Base-by-base conservation (phyloP, 2,797 vertebrate species). In the Dendrocincla tyrannina region DNA sequence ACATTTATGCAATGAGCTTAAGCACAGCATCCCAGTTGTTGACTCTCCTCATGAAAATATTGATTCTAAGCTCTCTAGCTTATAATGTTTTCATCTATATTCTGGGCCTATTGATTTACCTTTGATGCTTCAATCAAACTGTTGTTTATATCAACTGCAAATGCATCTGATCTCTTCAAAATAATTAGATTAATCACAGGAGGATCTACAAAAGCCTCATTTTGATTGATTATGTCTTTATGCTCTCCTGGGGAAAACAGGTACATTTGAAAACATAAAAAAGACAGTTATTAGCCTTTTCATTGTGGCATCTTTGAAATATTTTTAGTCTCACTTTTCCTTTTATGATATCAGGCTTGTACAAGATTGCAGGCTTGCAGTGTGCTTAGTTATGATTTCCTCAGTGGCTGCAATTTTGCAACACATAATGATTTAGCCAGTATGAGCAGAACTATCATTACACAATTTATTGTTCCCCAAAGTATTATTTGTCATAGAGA, bases 21-120 rank as follows among this genome's bases (percentile, higher is more conserved):
- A 95, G 76, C 70, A 53, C 37, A 68, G 72, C 77, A 85, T 35
- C 90, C 72, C 89, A 35, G 53, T 44, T 90, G 95, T 80, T 94
- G 94, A 90, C 12, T 84, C 69, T 95, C 63, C 76, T 81, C 86
- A 86, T 91, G 96, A 95, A 96, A 93, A 97, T 96, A 97, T 95
- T 95, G 96, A 96, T 95, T 88, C 56, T 80, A 68, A 94, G 91
- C 88, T 95, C 81, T 85, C 92, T 50, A 20, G 80, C 67, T 96
- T 97, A 95, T 77, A 74, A 81, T 77, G 70, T 44, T 93, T 93
- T 97, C 94, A 96, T 96, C 95, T 70, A 30, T 52, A 80, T 96
- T 95, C 93, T 93, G 88, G 30, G 17, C 89, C 93, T 91, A 93
- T 92, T 17, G 52, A 96, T 88, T 89, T 93, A 68, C 50, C 91